These are phyloP conservation scores for Siphlonurus alternatus DNA, from an alignment of 2,888 invertebrate genomes.

Conservation along the genomic window DNA sequence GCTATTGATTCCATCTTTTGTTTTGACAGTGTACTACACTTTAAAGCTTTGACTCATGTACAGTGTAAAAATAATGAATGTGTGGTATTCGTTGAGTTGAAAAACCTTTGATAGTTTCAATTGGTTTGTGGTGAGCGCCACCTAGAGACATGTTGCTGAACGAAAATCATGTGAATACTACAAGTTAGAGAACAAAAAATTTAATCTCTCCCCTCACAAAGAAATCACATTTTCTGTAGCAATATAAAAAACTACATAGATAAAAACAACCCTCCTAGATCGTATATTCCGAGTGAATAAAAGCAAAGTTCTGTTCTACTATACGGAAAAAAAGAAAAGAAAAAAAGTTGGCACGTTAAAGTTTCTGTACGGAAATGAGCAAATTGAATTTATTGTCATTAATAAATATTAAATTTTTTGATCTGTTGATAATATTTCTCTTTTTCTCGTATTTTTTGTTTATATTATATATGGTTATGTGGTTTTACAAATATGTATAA, in stretches of 20 bases:
- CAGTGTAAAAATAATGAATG: too few relatives aligned
- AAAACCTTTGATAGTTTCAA: too few relatives aligned
- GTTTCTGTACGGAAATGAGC: neutral
- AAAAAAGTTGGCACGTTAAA: neutral
- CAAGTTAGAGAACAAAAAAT: neutral
- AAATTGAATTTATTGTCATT: neutral
- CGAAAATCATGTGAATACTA: neutral
- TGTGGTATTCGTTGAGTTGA: too few relatives aligned
- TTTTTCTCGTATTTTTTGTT: neutral
- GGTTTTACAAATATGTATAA: too few relatives aligned
- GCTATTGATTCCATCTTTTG: too few relatives aligned
- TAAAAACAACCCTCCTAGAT: neutral
- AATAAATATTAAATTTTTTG: neutral
- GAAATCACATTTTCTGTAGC: neutral
- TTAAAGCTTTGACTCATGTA: too few relatives aligned
- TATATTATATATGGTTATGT: too few relatives aligned
- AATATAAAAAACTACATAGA: neutral
- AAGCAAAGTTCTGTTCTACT: neutral
- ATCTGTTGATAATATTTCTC: neutral
- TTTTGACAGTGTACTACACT: too few relatives aligned
- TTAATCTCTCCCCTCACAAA: neutral
- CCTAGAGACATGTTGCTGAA: too few relatives aligned
- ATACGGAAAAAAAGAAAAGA: neutral
- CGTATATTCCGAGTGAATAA: neutral
- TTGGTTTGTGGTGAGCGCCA: too few relatives aligned